Percentiles rank a stretch among this genome's conserved stretches.
Conservation (phyloP, 2,888 invertebrate species). For the Nomada hirtipes region DNA sequence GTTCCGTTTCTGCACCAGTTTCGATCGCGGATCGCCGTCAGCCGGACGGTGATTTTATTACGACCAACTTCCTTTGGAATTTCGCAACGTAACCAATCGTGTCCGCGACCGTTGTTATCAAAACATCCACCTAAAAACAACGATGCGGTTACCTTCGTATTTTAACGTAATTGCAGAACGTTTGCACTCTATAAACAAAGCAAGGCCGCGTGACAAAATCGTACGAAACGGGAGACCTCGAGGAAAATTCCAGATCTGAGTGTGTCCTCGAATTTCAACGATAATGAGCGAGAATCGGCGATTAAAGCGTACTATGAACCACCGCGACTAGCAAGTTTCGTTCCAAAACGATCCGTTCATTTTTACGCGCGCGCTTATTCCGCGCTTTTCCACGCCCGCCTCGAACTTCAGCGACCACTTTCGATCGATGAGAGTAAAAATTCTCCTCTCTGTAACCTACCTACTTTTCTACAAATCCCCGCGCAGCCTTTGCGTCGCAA, state of each 20-base stretch:
- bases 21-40: not conserved
- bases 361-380: slow-evolving; percentile 25
- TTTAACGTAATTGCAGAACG: slow-evolving; percentile 47
- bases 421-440: not conserved
- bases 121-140: slow-evolving; percentile 56
- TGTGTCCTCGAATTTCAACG: slow-evolving; percentile 69
- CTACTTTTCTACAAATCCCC: no score
- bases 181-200: slow-evolving; percentile 58
- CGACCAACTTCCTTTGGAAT: not conserved
- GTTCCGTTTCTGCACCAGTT: not conserved
- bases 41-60: not conserved
- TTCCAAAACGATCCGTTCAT: slow-evolving; percentile 41
- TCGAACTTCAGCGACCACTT: not conserved
- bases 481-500: not conserved
- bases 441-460: not conserved
- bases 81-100: slow-evolving; percentile 20
- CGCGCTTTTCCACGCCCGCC: no score
- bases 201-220: slow-evolving; percentile 67
- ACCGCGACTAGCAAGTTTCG: slow-evolving; percentile 1
- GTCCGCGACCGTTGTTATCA: slow-evolving; percentile 17
- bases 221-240: slow-evolving; percentile 66
- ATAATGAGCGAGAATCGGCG: slow-evolving; percentile 56
- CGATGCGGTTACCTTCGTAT: slow-evolving; percentile 13
- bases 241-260: slow-evolving; percentile 68
- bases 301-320: slow-evolving; percentile 46